Base-by-base conservation (phyloP, 2,113 vertebrate species). In the Enhydra lutris region DNA sequence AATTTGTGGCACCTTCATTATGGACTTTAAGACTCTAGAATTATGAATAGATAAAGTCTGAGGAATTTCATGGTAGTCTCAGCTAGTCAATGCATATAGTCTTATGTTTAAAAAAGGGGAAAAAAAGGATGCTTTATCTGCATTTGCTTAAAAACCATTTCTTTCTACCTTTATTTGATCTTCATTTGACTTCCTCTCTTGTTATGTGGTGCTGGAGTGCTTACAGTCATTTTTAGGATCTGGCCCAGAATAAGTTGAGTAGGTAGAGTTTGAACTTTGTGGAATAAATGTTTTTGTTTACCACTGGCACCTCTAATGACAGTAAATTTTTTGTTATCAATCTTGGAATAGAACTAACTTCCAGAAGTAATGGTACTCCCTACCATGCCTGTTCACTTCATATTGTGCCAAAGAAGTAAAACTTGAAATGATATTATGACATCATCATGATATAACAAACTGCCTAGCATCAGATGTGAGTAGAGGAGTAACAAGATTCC, bases 121-220 rank as follows among this genome's bases (percentile, higher is more conserved):
- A 63, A 63, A 31, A 63, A 63, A 63, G 1, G 12, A 34, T 65
- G 31, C 17, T 17, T 65, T 34, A 34, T 65, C 29, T 65, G 4
- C 15, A 63, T 47, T 67, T 82, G 12, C 12, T 47, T 31, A 45
- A 63, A 34, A 65, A 65, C 61, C 12, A 3, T 42, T 74, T 74
- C 45, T 80, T 55, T 26, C 31, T 20, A 18, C 24, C 0, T 5
- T 29, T 71, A 29, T 18, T 55, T 91, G 15, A 59, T 42, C 9
- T 59, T 8, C 17, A n/a, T 34, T 4, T 42, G 52, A 52, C 4
- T 11, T 29, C 57, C 21, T 29, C 57, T 76, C 31, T 31, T 76
- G 7, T 24, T 42, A 1, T 2, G 1, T 31, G 13, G 10, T 17
- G 0, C 31, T 78, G 17, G 1, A 20, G 14, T 47, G 34, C 63